Conservation (phyloP, 1,140 invertebrate genomes). For the Frieseomelitta varia region DNA sequence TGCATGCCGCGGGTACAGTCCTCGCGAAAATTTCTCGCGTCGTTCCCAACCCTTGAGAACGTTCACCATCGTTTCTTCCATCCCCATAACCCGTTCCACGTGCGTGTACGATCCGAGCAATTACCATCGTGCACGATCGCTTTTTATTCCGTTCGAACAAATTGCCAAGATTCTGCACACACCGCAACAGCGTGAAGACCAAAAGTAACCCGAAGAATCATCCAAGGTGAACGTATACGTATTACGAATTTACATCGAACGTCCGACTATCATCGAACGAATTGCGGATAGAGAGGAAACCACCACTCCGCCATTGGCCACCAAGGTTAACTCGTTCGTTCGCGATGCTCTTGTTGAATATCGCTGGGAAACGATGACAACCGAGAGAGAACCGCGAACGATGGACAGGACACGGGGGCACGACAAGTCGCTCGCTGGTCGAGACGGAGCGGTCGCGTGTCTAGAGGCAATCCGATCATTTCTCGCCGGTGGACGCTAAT, state of each 20-base stretch:
- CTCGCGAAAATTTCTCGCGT: conserved; percentile 29
- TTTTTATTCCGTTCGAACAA: background rate
- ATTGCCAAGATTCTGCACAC: background rate
- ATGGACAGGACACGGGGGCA: background rate
- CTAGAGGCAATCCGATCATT: conserved; percentile 30
- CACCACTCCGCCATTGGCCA: conserved; percentile 12
- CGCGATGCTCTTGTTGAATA: conserved; percentile 25
- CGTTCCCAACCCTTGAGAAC: background rate
- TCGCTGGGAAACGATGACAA: background rate
- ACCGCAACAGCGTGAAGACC: too few relatives aligned
- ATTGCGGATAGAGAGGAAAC: too few relatives aligned
- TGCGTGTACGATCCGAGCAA: background rate
- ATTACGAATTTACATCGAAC: background rate
- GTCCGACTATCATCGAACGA: background rate
- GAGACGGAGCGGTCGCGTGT: conserved; percentile 16
- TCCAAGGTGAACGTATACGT: too few relatives aligned
- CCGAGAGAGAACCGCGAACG: background rate
- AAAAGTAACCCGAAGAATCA: too few relatives aligned
- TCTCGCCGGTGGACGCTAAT: conserved; percentile 16
- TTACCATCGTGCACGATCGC: background rate
- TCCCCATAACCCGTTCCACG: background rate
- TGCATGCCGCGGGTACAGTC: conserved; percentile 39
- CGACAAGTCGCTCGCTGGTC: background rate
- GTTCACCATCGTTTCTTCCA: background rate
- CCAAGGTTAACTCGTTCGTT: conserved; percentile 44